Evolutionary conservation across 2,888 invertebrate species (phyloP).

Genomic region (Caenorhabditis sp.): DNA sequence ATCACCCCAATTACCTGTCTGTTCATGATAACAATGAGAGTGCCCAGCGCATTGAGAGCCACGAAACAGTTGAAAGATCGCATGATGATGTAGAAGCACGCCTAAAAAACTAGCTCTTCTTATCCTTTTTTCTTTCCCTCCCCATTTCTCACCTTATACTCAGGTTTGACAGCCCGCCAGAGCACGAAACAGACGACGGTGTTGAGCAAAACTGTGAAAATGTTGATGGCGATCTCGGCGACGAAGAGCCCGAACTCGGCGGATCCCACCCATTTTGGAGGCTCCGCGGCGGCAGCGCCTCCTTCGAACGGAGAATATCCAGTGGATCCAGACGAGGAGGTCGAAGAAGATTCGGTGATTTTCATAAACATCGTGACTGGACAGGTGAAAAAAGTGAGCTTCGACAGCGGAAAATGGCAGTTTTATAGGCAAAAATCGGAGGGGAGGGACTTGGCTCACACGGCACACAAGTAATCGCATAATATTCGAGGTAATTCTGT

Average conservation of each 20-base stretch:
- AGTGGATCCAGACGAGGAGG: neutral
- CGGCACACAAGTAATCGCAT: too few species aligned
- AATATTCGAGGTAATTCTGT: too few species aligned
- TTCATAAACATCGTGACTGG: slow-evolving; percentile 38
- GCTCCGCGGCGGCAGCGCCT: neutral
- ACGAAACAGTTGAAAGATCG: slow-evolving; percentile 38
- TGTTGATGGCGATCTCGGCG: slow-evolving; percentile 22
- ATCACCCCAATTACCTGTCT: too few species aligned
- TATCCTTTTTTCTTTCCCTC: neutral
- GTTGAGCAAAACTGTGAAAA: slow-evolving; percentile 35
- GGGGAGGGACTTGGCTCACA: too few species aligned
- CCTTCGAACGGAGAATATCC: neutral
- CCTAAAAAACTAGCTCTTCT: slow-evolving; percentile 29
- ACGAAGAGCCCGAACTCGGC: slow-evolving; percentile 17
- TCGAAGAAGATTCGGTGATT: slow-evolving; percentile 28
- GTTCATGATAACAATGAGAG: slow-evolving; percentile 18
- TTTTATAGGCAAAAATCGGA: too few species aligned
- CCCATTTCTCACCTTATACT: slow-evolving; percentile 18
- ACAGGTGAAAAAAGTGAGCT: neutral
- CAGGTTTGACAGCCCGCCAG: slow-evolving; percentile 22
- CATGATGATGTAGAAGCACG: slow-evolving; percentile 53
- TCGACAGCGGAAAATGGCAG: too few species aligned
- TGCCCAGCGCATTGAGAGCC: slow-evolving; percentile 30
- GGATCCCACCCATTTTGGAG: slow-evolving; percentile 23
- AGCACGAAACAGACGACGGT: slow-evolving; percentile 13